phyloP scores from a whole-genome alignment of 2,888 invertebrate species.

The Mythimna lalbum region DNA sequence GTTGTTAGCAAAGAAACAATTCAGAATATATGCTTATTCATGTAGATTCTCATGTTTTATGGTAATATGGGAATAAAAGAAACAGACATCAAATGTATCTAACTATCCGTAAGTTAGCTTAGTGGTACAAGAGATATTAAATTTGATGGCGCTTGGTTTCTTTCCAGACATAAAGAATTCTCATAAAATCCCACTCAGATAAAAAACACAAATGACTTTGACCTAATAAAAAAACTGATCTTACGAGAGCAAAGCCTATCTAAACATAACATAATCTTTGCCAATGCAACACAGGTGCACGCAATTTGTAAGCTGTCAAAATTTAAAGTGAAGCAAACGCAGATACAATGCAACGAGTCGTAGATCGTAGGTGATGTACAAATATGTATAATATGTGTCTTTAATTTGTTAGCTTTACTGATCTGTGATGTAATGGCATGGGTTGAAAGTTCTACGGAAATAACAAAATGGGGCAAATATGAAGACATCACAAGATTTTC shows the following conservation, averaged over 20 bases:
- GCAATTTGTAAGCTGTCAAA: constrained; percentile 61
- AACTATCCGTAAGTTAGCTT: background rate
- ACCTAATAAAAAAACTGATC: background rate
- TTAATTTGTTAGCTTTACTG: constrained; percentile 3
- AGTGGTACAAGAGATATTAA: constrained; percentile 4
- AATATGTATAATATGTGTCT: constrained; percentile 13
- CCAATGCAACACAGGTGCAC: constrained; percentile 59
- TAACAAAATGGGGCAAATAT: background rate
- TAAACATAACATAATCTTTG: constrained; percentile 51
- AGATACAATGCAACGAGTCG: constrained; percentile 32
- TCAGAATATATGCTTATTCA: constrained; percentile 29
- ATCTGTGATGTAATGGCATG: constrained; percentile 8
- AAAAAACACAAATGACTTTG: background rate
- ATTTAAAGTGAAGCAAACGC: constrained; percentile 56
- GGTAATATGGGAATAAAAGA: constrained; percentile 31
- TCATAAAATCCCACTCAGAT: constrained; percentile 2
- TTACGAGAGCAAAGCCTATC: constrained; percentile 10
- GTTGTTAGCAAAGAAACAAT: constrained; percentile 18
- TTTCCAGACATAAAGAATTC: constrained; percentile 19
- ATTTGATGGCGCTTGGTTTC: constrained; percentile 12
- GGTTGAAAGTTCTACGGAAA: constrained; percentile 4
- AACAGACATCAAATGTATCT: constrained; percentile 3
- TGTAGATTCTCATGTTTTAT: constrained; percentile 32
- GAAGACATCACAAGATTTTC: background rate
- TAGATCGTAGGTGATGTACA: constrained; percentile 27